phyloP scores from a whole-genome alignment of 2,797 vertebrate genomes.

The Pseudotriccus pelzelni region DNA sequence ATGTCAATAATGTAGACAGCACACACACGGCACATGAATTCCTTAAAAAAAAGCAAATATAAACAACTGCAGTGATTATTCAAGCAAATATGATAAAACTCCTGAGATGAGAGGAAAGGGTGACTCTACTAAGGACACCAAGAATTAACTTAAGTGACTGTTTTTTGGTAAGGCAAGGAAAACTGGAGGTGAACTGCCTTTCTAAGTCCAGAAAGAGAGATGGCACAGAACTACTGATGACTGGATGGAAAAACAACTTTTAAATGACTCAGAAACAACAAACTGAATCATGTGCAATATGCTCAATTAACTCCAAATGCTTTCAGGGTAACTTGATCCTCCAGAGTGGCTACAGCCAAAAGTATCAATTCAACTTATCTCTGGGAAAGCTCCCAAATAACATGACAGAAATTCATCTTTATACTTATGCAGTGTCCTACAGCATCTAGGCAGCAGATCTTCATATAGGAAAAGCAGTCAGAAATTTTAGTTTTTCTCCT shows the following conservation, averaged over 20 bases:
- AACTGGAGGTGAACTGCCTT: not conserved
- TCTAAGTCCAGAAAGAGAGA: not conserved
- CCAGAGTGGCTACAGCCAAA: not conserved
- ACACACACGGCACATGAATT: accelerated
- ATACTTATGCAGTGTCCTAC: not conserved
- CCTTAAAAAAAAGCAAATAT: not conserved
- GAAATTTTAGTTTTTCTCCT: not conserved
- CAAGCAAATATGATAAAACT: not conserved
- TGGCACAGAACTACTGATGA: not conserved
- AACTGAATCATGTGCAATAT: not conserved
- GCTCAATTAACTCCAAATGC: not conserved
- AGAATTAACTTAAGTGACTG: not conserved
- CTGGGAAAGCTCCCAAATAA: not conserved
- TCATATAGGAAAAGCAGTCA: not conserved
- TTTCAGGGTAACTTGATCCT: not conserved
- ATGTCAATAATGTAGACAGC: not conserved
- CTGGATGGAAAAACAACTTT: not conserved
- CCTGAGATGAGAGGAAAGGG: not conserved
- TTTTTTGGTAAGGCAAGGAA: not conserved
- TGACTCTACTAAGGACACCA: not conserved
- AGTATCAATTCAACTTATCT: not conserved
- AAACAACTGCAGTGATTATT: not conserved
- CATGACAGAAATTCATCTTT: accelerated
- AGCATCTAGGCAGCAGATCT: not conserved
- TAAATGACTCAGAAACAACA: not conserved